Conservation (phyloP, 2,888 invertebrate species). For the Ectemnius lituratus region DNA sequence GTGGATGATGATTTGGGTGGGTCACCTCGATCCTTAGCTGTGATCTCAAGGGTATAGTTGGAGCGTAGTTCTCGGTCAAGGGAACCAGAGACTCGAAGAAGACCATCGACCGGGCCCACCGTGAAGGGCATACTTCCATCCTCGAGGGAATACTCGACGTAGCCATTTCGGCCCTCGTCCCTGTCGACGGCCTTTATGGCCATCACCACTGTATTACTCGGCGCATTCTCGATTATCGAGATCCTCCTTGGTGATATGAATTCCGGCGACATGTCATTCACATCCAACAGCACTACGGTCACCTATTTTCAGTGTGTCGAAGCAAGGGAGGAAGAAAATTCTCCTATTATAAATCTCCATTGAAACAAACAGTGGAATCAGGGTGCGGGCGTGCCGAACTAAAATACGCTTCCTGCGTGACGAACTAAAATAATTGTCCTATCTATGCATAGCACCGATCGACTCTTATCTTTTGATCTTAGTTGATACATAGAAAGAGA, state of each 20-base stretch:
- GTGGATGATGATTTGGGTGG: slow-evolving; percentile 86
- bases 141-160: slow-evolving; percentile 90
- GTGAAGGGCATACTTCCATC: slow-evolving; percentile 83
- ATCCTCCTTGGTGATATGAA: slow-evolving; percentile 90
- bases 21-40: slow-evolving; percentile 93
- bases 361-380: not conserved
- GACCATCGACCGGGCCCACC: slow-evolving; percentile 91
- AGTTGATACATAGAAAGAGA: too few relatives aligned
- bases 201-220: slow-evolving; percentile 91
- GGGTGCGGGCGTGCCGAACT: not conserved
- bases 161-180: slow-evolving; percentile 94
- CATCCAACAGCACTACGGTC: slow-evolving; percentile 91
- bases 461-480: not conserved
- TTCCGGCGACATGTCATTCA: slow-evolving; percentile 94
- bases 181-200: slow-evolving; percentile 92
- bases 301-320: slow-evolving; percentile 81
- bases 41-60: slow-evolving; percentile 87
- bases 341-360: slow-evolving; percentile 3
- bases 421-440: slow-evolving; percentile 4
- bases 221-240: slow-evolving; percentile 90
- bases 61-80: slow-evolving; percentile 90
- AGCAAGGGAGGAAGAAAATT: not conserved
- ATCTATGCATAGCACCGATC: not conserved
- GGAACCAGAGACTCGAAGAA: slow-evolving; percentile 89
- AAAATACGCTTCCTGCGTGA: not conserved